Evolutionary conservation across 92 coral and sea anemone species (phyloP).

Genomic region (Anthopleura xanthogrammica): DNA sequence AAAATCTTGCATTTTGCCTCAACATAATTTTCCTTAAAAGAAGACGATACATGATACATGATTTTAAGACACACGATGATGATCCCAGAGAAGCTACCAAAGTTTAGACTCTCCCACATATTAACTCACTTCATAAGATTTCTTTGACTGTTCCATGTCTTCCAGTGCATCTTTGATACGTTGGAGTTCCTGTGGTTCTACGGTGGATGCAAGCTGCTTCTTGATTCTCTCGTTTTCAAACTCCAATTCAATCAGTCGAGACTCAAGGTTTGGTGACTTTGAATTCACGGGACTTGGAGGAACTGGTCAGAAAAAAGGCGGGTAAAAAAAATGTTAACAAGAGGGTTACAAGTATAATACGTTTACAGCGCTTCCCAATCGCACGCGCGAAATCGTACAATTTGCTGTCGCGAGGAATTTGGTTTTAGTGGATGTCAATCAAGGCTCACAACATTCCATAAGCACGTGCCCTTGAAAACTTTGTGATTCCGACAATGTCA

Average conservation of each 20-base stretch:
- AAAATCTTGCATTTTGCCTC: conserved; percentile 54
- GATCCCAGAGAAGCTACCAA: too few species aligned
- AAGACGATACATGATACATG: background rate
- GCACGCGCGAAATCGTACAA: too few species aligned
- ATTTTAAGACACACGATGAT: too few species aligned
- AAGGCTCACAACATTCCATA: too few species aligned
- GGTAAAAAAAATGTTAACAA: background rate
- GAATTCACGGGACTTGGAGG: conserved; percentile 4
- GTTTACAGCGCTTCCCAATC: too few species aligned
- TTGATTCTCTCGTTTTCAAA: conserved; percentile 55
- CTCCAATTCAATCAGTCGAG: conserved; percentile 69
- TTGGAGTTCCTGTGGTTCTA: conserved; percentile 50
- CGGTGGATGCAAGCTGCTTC: conserved; percentile 49
- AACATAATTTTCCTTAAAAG: conserved; percentile 55
- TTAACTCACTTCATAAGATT: conserved; percentile 62
- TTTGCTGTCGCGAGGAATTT: too few species aligned
- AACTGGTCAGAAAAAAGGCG: conserved; percentile 1
- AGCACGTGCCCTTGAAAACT: too few species aligned
- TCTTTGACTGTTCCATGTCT: conserved; percentile 47
- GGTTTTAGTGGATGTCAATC: too few species aligned
- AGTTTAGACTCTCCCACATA: background rate
- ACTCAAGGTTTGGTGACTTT: conserved; percentile 49
- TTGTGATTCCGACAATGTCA: too few species aligned
- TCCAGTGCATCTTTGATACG: conserved; percentile 62
- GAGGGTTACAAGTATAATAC: background rate